Evolutionary conservation across 2,113 vertebrate species (phyloP).

Genomic region (Piprites chloris): DNA sequence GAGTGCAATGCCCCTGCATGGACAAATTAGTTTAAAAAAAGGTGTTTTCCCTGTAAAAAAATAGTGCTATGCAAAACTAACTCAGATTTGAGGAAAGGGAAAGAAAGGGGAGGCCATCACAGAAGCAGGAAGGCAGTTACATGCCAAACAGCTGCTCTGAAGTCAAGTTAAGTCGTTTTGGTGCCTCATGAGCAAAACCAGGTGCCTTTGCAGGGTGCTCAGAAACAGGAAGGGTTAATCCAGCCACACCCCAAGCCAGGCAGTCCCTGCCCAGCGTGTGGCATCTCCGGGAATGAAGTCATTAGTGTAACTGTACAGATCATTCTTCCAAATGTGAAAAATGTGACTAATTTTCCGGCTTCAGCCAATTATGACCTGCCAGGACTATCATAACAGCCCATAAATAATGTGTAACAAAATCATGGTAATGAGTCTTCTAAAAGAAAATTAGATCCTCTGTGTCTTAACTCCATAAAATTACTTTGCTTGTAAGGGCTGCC

Average conservation of each 20-base stretch:
- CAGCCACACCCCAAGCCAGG: not conserved
- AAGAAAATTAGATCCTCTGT: constrained; percentile 47
- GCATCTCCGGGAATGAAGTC: constrained; percentile 38
- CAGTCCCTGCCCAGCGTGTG: not conserved
- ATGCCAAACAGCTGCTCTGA: not conserved
- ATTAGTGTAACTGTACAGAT: constrained; percentile 27
- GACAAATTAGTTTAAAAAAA: not conserved
- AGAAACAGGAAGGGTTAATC: not conserved
- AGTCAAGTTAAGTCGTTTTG: not conserved
- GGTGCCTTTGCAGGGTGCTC: not conserved
- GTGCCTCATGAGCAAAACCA: not conserved
- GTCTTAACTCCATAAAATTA: constrained; percentile 1
- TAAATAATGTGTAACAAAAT: constrained; percentile 56
- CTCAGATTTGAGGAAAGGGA: not conserved
- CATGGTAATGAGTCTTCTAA: constrained; percentile 41
- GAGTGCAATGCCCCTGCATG: fast-evolving
- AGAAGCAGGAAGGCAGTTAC: not conserved
- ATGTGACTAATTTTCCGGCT: constrained; percentile 53
- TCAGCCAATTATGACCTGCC: constrained; percentile 63
- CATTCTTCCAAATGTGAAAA: constrained; percentile 53
- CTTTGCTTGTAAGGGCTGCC: not conserved
- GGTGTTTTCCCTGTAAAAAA: not conserved
- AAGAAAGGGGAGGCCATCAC: not conserved
- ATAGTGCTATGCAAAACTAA: not conserved
- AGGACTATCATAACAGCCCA: constrained; percentile 59